A percentile compares a stretch with the other conserved stretches of the same genome.
Conservation (phyloP, 2,113 vertebrate genomes). For the Pungitius pungitius region DNA sequence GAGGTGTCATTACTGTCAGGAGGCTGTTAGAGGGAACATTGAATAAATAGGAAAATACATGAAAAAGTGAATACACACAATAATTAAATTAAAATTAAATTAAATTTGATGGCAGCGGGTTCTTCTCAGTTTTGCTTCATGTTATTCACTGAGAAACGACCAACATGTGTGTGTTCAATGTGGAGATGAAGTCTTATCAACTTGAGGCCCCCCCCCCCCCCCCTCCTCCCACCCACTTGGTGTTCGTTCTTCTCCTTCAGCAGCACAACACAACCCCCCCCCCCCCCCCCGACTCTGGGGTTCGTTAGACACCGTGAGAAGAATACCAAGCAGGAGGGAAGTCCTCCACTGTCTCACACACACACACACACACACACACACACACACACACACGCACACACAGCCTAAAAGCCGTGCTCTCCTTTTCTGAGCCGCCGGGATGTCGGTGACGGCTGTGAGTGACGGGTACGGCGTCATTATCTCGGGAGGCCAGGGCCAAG, state of each 20-base stretch:
- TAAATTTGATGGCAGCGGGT: no score
- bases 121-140: no score
- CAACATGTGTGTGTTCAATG: background rate
- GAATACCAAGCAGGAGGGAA: conserved; percentile 71
- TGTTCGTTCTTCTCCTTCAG: conserved; percentile 31
- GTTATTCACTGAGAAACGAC: no score
- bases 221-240: conserved; percentile 1
- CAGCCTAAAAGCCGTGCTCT: background rate
- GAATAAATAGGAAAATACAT: background rate
- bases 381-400: background rate
- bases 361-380: background rate
- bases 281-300: conserved; percentile 51
- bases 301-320: conserved; percentile 61
- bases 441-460: conserved; percentile 43
- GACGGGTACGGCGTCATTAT: conserved; percentile 41
- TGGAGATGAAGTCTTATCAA: conserved; percentile 15
- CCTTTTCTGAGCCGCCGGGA: conserved; percentile 43
- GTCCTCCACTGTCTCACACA: conserved; percentile 40
- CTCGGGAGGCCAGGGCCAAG: conserved; percentile 36
- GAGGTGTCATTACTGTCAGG: background rate
- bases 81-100: background rate
- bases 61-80: background rate
- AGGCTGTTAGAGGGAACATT: background rate
- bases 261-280: conserved; percentile 38
- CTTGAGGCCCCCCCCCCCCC: background rate